Evolutionary conservation across 92 coral and sea anemone species (phyloP), one percentile per base, ranked within the genome.

Genomic region (Epizoanthus fatuus): DNA sequence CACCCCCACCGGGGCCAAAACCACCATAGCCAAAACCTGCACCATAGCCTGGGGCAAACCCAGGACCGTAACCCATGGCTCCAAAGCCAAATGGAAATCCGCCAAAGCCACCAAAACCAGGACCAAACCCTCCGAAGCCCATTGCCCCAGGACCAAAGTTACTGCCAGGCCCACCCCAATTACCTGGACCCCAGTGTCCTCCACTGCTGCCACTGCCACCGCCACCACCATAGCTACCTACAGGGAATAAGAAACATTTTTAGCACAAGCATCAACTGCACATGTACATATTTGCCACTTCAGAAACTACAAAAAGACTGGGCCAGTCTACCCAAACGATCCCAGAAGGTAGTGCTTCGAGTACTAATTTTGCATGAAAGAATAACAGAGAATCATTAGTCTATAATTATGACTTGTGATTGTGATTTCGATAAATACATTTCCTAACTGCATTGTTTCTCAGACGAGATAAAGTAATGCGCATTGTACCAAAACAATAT

Each of bases 111-210:
- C 83, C 83, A n/a, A 62, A 83, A 39, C 84, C 83, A 20, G 87
- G 78, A 64, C 89, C 85, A 75, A 89, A 89, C 9, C 95, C 95
- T 53, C 86, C 90, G 40, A 90, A 92, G 22, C 92, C 92, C 91
- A 91, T 94, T 20, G 89, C 86, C 20, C 91, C 92, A 49, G 86
- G 87, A 10, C 92, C 94, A 95, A 96, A 94, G 14, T 70, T 70
- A 6, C 55, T 16, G 15, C 5, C 75, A 74, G 63, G 79, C 1
- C 29, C 29, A 4, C 49, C 63, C 64, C 79, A 74, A 45, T 74
- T 74, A 25, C 79, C 79, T 10, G 38, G 51, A 1, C 60, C 75
- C 75, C 75, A 70, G 75, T 44, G 45, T 19, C 75, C 75, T 2
- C 37, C 75, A 70, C 57, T 19, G n/a, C 75, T 54, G 4, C 25